Base-by-base conservation (phyloP, 2,888 invertebrate species). In the Notodonta dromedarius region DNA sequence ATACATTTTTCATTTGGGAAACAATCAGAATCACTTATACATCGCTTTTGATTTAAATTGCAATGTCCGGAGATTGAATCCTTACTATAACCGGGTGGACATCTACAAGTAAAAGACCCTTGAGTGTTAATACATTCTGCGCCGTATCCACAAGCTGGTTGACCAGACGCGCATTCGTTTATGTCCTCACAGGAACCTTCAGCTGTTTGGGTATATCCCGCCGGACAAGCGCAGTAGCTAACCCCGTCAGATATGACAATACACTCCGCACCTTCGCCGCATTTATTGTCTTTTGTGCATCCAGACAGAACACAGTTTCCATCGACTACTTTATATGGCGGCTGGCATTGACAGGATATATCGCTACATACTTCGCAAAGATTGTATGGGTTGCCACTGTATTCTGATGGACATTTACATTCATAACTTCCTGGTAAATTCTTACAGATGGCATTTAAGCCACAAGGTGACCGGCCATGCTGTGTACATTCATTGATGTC, bases 381-480 rank as follows among this genome's bases (percentile, higher is more conserved):
- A 14, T 96, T 95, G 82, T 98, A 98, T 0, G 98, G 98, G 89
- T 98, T 98, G 54, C 98, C 98, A 80, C 97, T 97, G 83, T 97
- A 98, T 44, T 97, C 98, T 40, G 96, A 94, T 0, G 98, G 97
- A 79, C 98, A 98, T 79, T 97, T 97, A 77, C 98, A 98, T 88
- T 98, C 98, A 82, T 98, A 98, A 82, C 98, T 98, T 56, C 98
- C 98, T 0, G 98, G 98, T 58, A 98, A 91, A 89, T 98, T 98
- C 85, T 97, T 98, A 81, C 98, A 98, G 62, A 98, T 95, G 0
- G 98, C 98, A 86, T 98, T 98, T 35, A 97, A 89, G 0, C 98
- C 98, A 87, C 98, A 98, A 16, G 97, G 96, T 4, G 96, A 95
- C 73, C 96, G 97, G 61, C 96, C 96, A 40, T 95, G 93, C 75